Conservation (phyloP, 1,140 invertebrate species). For the Diploscapter pachys region DNA sequence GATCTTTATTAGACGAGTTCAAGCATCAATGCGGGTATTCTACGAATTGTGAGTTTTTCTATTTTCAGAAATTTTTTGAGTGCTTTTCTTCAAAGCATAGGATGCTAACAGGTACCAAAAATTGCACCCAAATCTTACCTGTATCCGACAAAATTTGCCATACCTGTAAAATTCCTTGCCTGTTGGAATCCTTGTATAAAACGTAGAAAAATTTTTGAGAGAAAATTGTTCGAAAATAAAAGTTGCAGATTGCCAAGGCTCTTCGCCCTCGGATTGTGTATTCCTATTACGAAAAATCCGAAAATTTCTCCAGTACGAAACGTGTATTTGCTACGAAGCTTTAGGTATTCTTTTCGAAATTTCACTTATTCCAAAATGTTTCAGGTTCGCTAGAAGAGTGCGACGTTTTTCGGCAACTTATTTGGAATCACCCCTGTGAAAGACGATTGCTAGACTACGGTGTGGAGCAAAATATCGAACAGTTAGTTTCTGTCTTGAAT, state of each 20-base stretch:
- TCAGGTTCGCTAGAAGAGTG: conserved; percentile 23
- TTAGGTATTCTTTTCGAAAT: conserved; percentile 18
- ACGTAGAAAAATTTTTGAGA: background rate
- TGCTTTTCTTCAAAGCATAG: too few relatives aligned
- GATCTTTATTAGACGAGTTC: conserved; percentile 9
- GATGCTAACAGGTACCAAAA: too few relatives aligned
- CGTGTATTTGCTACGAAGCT: conserved; percentile 19
- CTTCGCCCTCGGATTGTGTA: conserved; percentile 31
- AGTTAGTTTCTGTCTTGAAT: background rate
- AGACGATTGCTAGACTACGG: conserved; percentile 18
- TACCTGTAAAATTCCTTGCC: background rate
- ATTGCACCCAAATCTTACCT: too few relatives aligned
- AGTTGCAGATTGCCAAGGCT: conserved; percentile 23
- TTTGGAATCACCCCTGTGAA: conserved; percentile 34
- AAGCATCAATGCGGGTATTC: conserved; percentile 13
- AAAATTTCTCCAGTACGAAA: background rate
- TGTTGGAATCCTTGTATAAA: background rate
- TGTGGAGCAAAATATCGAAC: conserved; percentile 9
- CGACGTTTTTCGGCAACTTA: conserved; percentile 24
- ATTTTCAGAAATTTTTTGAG: too few relatives aligned
- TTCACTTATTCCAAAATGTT: background rate
- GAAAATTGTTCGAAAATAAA: background rate
- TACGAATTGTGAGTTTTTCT: background rate
- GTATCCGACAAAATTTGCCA: too few relatives aligned
- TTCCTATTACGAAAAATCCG: conserved; percentile 11